Percentiles rank a stretch among this genome's conserved stretches.
These are phyloP conservation scores for Tachysurus vachellii DNA, from an alignment of 2,113 vertebrate species.

Conservation along the genomic window DNA sequence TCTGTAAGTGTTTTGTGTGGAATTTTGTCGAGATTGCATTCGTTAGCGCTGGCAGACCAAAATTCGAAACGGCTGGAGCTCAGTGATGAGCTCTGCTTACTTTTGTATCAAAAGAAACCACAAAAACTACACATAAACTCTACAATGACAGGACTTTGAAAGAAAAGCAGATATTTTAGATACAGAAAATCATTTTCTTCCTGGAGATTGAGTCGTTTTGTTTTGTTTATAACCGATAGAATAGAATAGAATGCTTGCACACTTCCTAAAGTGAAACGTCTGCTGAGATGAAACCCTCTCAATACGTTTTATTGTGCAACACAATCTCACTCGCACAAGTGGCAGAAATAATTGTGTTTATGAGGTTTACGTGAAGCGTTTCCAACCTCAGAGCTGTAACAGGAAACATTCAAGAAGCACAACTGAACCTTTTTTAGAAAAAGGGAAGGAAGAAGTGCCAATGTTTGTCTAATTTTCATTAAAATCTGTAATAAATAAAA, in stretches of 20 bases:
- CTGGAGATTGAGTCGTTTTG: background rate
- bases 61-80: background rate
- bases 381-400: background rate
- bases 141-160: background rate
- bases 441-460: background rate
- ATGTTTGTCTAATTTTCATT: background rate
- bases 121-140: background rate
- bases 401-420: background rate
- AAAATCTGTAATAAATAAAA: background rate
- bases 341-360: background rate
- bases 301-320: conserved; percentile 4
- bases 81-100: background rate
- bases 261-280: background rate
- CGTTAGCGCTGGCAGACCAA: background rate
- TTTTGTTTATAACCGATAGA: background rate
- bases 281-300: conserved; percentile 11
- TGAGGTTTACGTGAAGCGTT: background rate
- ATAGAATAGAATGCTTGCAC: background rate
- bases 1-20: conserved; percentile 8
- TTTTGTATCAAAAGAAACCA: background rate
- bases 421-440: background rate
- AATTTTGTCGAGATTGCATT: background rate
- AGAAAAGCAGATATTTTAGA: background rate
- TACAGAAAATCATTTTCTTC: conserved; percentile 8
- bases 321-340: conserved; percentile 12